phyloP scores from a whole-genome alignment of 1,140 invertebrate species.

The Bombus huntii region DNA sequence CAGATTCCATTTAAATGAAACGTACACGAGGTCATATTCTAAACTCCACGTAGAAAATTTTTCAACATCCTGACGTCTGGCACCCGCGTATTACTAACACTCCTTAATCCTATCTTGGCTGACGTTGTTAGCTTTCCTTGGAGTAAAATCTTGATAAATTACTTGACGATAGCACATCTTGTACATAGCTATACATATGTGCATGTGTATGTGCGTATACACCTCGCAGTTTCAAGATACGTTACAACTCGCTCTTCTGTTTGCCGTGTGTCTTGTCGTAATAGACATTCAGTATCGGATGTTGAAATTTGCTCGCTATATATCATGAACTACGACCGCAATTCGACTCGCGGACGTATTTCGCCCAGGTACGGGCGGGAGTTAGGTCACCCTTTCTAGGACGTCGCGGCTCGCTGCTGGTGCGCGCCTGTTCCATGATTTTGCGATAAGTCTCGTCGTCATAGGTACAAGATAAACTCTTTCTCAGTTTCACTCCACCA shows the following conservation, averaged over 20 bases:
- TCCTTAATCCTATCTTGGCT: slow-evolving; percentile 16
- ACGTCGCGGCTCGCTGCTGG: slow-evolving; percentile 81
- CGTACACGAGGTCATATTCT: neutral
- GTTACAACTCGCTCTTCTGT: slow-evolving; percentile 57
- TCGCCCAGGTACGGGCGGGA: slow-evolving; percentile 87
- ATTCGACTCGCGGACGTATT: slow-evolving; percentile 87
- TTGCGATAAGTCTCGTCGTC: slow-evolving; percentile 84
- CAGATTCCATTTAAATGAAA: neutral
- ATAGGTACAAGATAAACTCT: slow-evolving; percentile 86
- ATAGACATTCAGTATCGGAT: slow-evolving; percentile 54
- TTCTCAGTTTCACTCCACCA: slow-evolving; percentile 86
- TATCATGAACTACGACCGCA: slow-evolving; percentile 83
- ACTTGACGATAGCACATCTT: neutral
- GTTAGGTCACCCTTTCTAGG: slow-evolving; percentile 84
- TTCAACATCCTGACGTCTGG: slow-evolving; percentile 19
- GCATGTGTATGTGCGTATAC: neutral
- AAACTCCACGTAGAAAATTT: slow-evolving; percentile 1
- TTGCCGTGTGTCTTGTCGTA: slow-evolving; percentile 22
- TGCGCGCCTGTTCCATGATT: slow-evolving; percentile 82
- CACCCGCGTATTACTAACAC: neutral
- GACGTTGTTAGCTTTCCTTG: neutral
- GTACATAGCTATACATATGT: neutral
- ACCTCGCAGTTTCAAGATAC: neutral
- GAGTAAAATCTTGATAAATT: neutral
- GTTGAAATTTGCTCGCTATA: slow-evolving; percentile 59